These are phyloP conservation scores for Cepaea hortensis DNA, from an alignment of 2,888 invertebrate species.

Conservation along the genomic window DNA sequence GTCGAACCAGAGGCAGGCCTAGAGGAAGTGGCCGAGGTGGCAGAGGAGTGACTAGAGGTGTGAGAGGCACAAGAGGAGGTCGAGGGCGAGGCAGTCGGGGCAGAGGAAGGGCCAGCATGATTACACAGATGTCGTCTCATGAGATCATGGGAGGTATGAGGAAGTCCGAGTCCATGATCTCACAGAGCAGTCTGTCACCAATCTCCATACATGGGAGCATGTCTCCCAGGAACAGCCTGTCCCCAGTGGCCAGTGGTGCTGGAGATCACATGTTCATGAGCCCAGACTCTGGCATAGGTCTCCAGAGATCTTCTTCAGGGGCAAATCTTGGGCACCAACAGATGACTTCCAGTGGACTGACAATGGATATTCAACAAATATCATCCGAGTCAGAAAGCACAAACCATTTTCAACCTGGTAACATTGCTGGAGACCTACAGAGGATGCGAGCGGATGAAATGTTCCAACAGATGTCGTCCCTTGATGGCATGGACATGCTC, in stretches of 20 bases:
- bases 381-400: conserved; percentile 1
- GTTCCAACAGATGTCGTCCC: conserved; percentile 43
- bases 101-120: conserved; percentile 33
- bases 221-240: conserved; percentile 33
- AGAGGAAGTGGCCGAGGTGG: conserved; percentile 48
- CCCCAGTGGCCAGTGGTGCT: conserved; percentile 26
- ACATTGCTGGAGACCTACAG: conserved; percentile 26
- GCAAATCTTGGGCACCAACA: conserved; percentile 7
- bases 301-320: conserved; percentile 36
- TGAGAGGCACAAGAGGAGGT: conserved; percentile 27
- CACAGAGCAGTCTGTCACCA: conserved; percentile 28
- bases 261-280: conserved; percentile 27
- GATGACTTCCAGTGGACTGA: neutral
- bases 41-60: conserved; percentile 29
- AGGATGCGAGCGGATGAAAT: conserved; percentile 37
- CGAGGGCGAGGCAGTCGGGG: conserved; percentile 42
- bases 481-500: conserved; percentile 41
- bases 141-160: conserved; percentile 17
- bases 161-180: conserved; percentile 21
- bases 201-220: conserved; percentile 28
- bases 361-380: conserved; percentile 11
- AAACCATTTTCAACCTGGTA: conserved; percentile 17
- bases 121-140: conserved; percentile 22
- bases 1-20: conserved; percentile 44
- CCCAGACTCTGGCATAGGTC: conserved; percentile 30